Percentiles rank a stretch among this genome's conserved stretches.
These are phyloP conservation scores for Pituophis catenifer DNA, from an alignment of 2,113 vertebrate genomes.

Conservation along the genomic window DNA sequence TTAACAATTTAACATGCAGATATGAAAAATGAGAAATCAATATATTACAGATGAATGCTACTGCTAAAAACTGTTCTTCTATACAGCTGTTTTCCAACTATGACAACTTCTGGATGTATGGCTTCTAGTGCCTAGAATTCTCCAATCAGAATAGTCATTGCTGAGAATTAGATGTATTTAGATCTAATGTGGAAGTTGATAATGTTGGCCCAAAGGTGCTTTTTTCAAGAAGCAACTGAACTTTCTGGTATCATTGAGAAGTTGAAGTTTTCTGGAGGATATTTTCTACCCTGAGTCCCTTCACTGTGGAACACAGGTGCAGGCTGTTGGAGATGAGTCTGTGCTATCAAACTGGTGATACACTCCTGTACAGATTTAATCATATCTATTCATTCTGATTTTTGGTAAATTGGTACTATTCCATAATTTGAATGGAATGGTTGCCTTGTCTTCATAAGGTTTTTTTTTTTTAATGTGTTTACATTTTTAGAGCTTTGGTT, in stretches of 20 bases:
- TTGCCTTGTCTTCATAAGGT: background rate
- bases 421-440: background rate
- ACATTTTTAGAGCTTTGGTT: background rate
- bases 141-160: background rate
- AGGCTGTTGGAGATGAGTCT: too few relatives aligned
- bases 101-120: background rate
- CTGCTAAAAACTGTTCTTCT: background rate
- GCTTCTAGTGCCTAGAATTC: background rate
- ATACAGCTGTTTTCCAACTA: background rate
- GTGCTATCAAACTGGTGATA: background rate
- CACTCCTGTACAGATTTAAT: background rate
- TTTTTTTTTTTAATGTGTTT: background rate
- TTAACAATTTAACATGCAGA: background rate
- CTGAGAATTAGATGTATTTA: background rate
- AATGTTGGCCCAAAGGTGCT: too few relatives aligned
- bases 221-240: too few relatives aligned
- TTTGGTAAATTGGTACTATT: background rate
- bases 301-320: too few relatives aligned
- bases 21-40: background rate
- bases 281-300: too few relatives aligned
- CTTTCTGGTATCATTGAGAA: too few relatives aligned
- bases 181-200: background rate
- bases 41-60: background rate
- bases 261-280: too few relatives aligned
- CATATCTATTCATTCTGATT: background rate